Evolutionary conservation across 2,888 invertebrate species (phyloP).

Genomic region (Dynastes grantii): DNA sequence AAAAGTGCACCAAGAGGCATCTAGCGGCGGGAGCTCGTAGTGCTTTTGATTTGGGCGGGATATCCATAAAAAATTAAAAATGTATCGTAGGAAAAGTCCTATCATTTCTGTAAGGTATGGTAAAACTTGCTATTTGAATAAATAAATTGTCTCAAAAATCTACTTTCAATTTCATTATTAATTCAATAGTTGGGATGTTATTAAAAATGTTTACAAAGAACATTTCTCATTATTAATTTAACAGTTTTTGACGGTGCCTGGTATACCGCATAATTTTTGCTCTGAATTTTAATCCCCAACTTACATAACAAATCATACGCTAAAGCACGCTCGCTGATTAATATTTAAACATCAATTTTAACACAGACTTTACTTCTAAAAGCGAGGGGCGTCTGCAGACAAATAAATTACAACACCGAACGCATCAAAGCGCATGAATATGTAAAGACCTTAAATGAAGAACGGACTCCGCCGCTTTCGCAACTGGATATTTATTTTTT

Average conservation of each 20-base stretch:
- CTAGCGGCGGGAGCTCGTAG: no score
- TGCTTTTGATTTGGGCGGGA: no score
- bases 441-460: constrained; percentile 22
- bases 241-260: neutral
- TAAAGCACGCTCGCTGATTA: neutral
- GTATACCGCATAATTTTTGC: neutral
- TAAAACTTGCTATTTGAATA: no score
- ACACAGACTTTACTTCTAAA: constrained; percentile 10
- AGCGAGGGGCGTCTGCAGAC: constrained; percentile 19
- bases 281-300: neutral
- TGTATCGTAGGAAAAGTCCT: no score
- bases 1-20: no score
- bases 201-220: no score
- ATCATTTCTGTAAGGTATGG: no score
- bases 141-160: no score
- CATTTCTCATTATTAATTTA: no score
- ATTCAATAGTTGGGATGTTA: no score
- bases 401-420: constrained; percentile 26
- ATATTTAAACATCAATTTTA: constrained; percentile 27
- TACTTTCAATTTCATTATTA: no score
- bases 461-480: constrained; percentile 19
- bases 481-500: constrained; percentile 19
- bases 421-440: constrained; percentile 31
- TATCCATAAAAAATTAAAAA: no score
- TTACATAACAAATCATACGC: neutral